Base-by-base conservation (phyloP, 2,888 invertebrate genomes). In the Apodemia mormo region DNA sequence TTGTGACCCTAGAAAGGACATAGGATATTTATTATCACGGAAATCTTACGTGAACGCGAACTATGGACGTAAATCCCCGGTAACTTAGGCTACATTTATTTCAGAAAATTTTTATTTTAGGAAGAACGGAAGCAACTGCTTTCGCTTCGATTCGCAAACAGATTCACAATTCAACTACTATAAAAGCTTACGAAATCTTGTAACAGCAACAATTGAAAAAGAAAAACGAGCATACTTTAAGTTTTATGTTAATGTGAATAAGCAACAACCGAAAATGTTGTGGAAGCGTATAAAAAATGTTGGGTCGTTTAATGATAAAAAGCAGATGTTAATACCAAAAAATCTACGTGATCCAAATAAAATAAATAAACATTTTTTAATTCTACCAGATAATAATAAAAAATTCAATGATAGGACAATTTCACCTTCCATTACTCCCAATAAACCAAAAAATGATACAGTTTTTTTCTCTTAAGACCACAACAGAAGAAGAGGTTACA, bases 381-480 rank as follows among this genome's bases (percentile, higher is more conserved):
- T 22, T 9, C 58, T 70, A 43, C 70, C 70, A 22, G 22, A 52
- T 52, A 14, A 2, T 2, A 52, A 52, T 52, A 52, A 52, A n/a
- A 52, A 1, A 52, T 6, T n/a, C 0, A 52, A n/a, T 52, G n/a
- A 5, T n/a, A 52, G 5, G n/a, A 5, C n/a, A n/a, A 52, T n/a
- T 6, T 2, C 10, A n/a, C 7, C 52, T n/a, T n/a, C 7, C n/a
- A n/a, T 6, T 6, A 12, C 77, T 78, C 64, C 79, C 79, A 6
- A 61, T 61, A 0, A 45, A 49, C 1, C 79, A 79, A 78, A 80
- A 80, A 69, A 67, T 33, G 10, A 78, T 4, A 5, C 58, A 29
- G 8, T n/a, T 58, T 29, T 58, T 58, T 79, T 0, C 1, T 78
- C 2, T 67, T 81, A 5, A 69, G 49, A 8, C 79, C 79, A 61